phyloP scores from a whole-genome alignment of 2,113 vertebrate genomes.

The Rattus norvegicus region GRCr8 NC_086021.1:134180001-134180500 shows the following conservation, averaged over 20 bases:
- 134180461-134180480: background rate
- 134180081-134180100: background rate
- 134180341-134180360: background rate
- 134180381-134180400: background rate
- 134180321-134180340: background rate
- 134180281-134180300: background rate
- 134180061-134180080: background rate
- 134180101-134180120: background rate
- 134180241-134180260: background rate
- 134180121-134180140: background rate
- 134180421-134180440: background rate
- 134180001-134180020: background rate
- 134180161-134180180: background rate
- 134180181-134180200: background rate
- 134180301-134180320: background rate
- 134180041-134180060: background rate
- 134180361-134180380: background rate
- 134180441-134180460: background rate
- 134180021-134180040: background rate
- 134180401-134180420: background rate
- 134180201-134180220: background rate
- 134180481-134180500: background rate
- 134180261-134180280: background rate
- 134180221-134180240: background rate
- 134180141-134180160: background rate